Percentiles rank a stretch among this genome's conserved stretches.
Evolutionary conservation across 2,113 vertebrate species (phyloP).

Genomic region (Perccottus glenii): DNA sequence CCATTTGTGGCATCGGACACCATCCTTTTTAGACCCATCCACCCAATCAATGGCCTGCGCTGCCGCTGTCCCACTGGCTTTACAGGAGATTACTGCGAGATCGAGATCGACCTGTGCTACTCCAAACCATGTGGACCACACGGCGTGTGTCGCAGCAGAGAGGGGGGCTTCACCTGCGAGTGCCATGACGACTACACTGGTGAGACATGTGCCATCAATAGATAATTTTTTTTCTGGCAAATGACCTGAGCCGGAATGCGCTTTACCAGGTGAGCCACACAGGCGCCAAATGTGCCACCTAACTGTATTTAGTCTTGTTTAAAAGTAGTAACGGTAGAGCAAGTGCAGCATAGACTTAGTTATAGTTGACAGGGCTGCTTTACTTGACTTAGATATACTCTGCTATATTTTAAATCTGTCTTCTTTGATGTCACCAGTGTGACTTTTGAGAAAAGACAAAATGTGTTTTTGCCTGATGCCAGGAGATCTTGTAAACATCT

Average conservation of each 20-base stretch:
- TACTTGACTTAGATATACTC: too few relatives aligned
- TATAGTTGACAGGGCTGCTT: too few relatives aligned
- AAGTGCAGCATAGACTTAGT: too few relatives aligned
- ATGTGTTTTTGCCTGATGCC: constrained; percentile 18
- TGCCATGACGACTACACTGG: constrained; percentile 91
- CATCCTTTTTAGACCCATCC: constrained; percentile 95
- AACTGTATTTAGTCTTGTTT: too few relatives aligned
- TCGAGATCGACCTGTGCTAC: constrained; percentile 95
- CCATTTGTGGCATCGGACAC: constrained; percentile 93
- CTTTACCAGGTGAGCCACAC: too few relatives aligned
- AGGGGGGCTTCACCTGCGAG: constrained; percentile 93
- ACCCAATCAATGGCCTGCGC: constrained; percentile 90
- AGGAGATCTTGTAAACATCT: constrained; percentile 38
- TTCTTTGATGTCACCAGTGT: neutral
- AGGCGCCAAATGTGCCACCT: too few relatives aligned
- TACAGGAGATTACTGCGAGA: constrained; percentile 96
- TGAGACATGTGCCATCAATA: constrained; percentile 64
- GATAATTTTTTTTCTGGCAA: neutral
- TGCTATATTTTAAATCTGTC: too few relatives aligned
- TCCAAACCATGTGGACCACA: constrained; percentile 89
- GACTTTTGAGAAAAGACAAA: neutral
- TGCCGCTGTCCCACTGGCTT: constrained; percentile 93
- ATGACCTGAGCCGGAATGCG: neutral
- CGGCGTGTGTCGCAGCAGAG: constrained; percentile 86
- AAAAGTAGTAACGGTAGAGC: too few relatives aligned